Evolutionary conservation across 2,888 invertebrate genomes (phyloP), one percentile per base, ranked within the genome.

Genomic region (Pseudolycoriella hygida): DNA sequence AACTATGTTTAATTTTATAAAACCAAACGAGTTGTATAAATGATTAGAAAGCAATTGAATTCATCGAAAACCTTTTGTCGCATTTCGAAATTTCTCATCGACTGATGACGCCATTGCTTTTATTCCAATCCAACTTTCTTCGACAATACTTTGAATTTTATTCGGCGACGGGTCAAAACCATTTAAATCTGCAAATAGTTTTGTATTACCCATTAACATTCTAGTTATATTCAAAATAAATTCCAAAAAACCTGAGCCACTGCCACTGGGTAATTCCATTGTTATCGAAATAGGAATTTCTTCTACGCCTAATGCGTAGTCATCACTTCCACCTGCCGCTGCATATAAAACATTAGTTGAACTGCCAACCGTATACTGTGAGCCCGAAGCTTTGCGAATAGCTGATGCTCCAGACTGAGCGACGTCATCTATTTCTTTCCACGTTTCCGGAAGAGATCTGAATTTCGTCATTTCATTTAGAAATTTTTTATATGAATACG

Each of bases 271-370:
- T 47, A 82, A 56, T 58, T 80, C 80, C 53, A 74, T 68, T 3
- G 78, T 78, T 50, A 74, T 78, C 0, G 74, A 55, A 12, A 80
- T 58, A 1, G 72, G 70, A 42, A 76, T 69, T 0, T 70, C 71
- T 34, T 61, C 70, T 10, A 65, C 61, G 1, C 55, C 70, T 55
- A 73, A 72, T 1, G 74, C 74, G 58, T 74, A 81, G 53, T 81
- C 81, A 55, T 76, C 75, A 52, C 77, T 70, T 17, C 75, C 74
- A 11, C 80, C 81, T 17, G 71, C 62, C 1, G 71, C 70, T 2
- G 64, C 57, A 45, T 71, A 64, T 6, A 71, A 53, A 1, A 67
- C 62, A 52, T 65, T 66, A 1, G 69, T 65, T 1, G 70, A 67
- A 34, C 62, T 67, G 18, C 71, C 71, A 3, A 66, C 56, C 0